Percentiles rank a stretch among this genome's conserved stretches.
phyloP scores from a whole-genome alignment of 2,113 vertebrate species.

The Glaucomys volans region DNA sequence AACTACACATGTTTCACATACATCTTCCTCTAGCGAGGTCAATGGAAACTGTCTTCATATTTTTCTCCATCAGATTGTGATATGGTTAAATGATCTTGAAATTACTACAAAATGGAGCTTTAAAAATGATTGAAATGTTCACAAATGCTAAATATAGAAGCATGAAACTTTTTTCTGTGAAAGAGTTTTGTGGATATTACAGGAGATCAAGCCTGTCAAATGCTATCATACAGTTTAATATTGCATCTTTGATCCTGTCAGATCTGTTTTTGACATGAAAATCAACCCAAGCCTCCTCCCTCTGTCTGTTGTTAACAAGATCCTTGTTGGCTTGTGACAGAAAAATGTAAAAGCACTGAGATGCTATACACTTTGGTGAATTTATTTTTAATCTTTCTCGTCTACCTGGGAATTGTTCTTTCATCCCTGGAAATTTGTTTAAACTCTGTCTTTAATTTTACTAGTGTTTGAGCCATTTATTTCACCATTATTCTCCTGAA shows the following conservation, averaged over 20 bases:
- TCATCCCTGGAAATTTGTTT: not conserved
- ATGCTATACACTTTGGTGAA: not conserved
- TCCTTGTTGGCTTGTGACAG: not conserved
- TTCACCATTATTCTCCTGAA: not conserved
- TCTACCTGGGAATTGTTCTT: not conserved
- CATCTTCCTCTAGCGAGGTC: not conserved
- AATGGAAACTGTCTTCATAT: not conserved
- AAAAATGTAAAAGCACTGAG: slow-evolving; percentile 38
- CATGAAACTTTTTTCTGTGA: slow-evolving; percentile 9
- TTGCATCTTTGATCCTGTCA: slow-evolving; percentile 54
- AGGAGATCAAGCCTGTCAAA: slow-evolving; percentile 30
- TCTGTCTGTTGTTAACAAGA: slow-evolving; percentile 36
- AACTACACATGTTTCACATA: not conserved
- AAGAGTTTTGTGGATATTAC: slow-evolving; percentile 31
- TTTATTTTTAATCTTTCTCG: slow-evolving; percentile 49
- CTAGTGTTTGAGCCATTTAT: slow-evolving; percentile 5
- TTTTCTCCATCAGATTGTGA: slow-evolving; percentile 33
- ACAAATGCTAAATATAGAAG: slow-evolving; percentile 50
- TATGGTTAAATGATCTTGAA: slow-evolving; percentile 65
- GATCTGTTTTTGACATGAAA: slow-evolving; percentile 60
- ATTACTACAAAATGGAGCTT: slow-evolving; percentile 61
- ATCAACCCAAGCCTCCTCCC: slow-evolving; percentile 19
- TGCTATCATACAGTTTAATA: slow-evolving; percentile 27
- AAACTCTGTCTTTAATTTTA: slow-evolving; percentile 31
- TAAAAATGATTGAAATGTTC: slow-evolving; percentile 51